Evolutionary conservation across 37 sponge, comb jelly and placozoan species (phyloP).

Genomic region (Chondrosia reniformis): DNA sequence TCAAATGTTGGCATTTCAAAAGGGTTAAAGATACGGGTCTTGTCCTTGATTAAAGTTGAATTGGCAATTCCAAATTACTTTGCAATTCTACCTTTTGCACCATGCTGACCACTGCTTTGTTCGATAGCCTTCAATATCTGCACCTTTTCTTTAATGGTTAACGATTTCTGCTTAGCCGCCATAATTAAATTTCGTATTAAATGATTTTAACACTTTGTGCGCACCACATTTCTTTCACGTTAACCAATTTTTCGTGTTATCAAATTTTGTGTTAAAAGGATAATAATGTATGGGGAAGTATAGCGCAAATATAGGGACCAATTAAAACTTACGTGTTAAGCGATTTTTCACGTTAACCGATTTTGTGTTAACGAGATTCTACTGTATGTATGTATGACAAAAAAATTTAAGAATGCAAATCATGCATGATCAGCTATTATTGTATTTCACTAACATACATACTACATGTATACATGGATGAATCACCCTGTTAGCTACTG

Average conservation of each 20-base stretch:
- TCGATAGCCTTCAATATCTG: slow-evolving; percentile 6
- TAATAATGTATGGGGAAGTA: background rate
- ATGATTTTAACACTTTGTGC: background rate
- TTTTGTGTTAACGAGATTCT: slow-evolving; percentile 18
- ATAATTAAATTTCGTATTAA: background rate
- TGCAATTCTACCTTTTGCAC: slow-evolving; percentile 7
- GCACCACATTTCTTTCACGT: background rate
- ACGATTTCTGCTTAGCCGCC: slow-evolving; percentile 17
- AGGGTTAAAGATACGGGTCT: no score
- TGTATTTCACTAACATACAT: slow-evolving; percentile 1
- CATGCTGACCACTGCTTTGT: background rate
- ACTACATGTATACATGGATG: background rate
- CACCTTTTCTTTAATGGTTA: slow-evolving; percentile 6
- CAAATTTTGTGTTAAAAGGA: background rate
- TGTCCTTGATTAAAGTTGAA: no score
- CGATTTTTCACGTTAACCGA: slow-evolving; percentile 18
- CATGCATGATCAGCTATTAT: background rate
- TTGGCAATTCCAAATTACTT: slow-evolving; percentile 15
- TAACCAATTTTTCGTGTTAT: slow-evolving; percentile 12
- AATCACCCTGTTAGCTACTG: background rate
- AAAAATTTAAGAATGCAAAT: background rate
- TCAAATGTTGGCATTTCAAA: no score
- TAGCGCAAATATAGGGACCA: background rate
- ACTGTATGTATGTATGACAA: background rate
- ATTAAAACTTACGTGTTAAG: slow-evolving; percentile 1